phyloP scores from a whole-genome alignment of 1,140 invertebrate genomes.

The Sycophaga agraensis region DNA sequence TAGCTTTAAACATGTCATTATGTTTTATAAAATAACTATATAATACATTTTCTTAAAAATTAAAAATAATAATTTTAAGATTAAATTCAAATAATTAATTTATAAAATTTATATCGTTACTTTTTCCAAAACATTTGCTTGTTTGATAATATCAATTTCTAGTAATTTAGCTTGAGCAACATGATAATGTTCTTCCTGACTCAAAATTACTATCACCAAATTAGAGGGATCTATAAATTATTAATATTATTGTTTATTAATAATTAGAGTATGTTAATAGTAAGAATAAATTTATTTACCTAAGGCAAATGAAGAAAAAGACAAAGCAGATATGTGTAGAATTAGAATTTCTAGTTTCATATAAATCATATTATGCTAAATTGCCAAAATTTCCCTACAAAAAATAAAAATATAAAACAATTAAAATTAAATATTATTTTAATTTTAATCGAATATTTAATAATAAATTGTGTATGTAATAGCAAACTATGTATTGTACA shows the following conservation, averaged over 20 bases:
- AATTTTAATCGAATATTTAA: background rate
- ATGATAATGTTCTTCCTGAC: constrained; percentile 52
- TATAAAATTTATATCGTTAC: constrained; percentile 30
- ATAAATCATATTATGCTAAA: constrained; percentile 1
- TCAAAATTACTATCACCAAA: constrained; percentile 47
- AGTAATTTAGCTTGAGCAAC: constrained; percentile 45
- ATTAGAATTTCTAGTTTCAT: background rate
- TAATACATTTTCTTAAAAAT: background rate
- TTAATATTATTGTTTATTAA: constrained; percentile 7
- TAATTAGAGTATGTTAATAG: too few species aligned
- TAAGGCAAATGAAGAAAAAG: constrained; percentile 12
- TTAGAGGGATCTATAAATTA: constrained; percentile 41
- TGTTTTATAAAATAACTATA: too few species aligned
- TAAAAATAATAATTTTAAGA: background rate
- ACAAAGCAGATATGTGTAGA: background rate
- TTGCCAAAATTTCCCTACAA: background rate
- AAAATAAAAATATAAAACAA: background rate
- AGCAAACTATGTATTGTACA: too few species aligned
- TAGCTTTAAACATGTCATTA: too few species aligned
- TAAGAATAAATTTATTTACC: constrained; percentile 23
- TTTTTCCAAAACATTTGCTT: constrained; percentile 41
- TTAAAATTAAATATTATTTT: background rate
- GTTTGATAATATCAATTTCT: constrained; percentile 39
- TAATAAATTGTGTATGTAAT: background rate
- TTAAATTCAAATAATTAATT: background rate